Evolutionary conservation across 1,140 invertebrate species (phyloP).

Genomic region (Homalodisca vitripennis): DNA sequence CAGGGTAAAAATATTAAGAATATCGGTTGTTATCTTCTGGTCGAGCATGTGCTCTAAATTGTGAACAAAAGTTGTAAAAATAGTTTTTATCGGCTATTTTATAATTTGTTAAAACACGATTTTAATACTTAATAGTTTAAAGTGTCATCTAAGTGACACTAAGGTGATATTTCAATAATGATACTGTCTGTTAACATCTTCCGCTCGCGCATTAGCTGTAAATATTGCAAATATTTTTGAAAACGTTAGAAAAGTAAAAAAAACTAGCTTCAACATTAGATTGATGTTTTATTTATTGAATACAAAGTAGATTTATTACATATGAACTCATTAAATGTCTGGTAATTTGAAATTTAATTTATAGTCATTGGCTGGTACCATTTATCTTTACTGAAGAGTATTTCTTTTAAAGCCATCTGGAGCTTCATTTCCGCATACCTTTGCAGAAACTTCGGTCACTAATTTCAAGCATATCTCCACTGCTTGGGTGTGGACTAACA

Average conservation of each 20-base stretch:
- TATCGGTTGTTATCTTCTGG: not conserved
- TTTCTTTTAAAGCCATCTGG: not conserved
- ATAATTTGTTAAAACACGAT: not conserved
- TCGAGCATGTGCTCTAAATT: not conserved
- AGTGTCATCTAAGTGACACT: not conserved
- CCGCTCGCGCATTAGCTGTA: not conserved
- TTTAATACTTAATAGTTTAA: not conserved
- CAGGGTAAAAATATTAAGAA: not conserved
- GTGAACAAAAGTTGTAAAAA: not conserved
- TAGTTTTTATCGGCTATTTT: not conserved
- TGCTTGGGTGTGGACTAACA: no score
- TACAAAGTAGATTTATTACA: not conserved
- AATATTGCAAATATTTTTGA: not conserved
- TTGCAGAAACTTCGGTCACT: not conserved
- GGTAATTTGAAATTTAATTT: not conserved
- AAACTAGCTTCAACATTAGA: no score
- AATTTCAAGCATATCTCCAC: not conserved
- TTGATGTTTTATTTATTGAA: not conserved
- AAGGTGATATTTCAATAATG: not conserved
- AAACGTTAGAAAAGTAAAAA: no score
- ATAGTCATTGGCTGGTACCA: not conserved
- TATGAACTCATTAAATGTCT: not conserved
- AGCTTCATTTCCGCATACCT: not conserved
- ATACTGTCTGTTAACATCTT: not conserved
- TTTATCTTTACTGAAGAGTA: not conserved